Evolutionary conservation across 2,888 invertebrate species (phyloP), one percentile per base, ranked within the genome.

Genomic region (Torymus texanus): DNA sequence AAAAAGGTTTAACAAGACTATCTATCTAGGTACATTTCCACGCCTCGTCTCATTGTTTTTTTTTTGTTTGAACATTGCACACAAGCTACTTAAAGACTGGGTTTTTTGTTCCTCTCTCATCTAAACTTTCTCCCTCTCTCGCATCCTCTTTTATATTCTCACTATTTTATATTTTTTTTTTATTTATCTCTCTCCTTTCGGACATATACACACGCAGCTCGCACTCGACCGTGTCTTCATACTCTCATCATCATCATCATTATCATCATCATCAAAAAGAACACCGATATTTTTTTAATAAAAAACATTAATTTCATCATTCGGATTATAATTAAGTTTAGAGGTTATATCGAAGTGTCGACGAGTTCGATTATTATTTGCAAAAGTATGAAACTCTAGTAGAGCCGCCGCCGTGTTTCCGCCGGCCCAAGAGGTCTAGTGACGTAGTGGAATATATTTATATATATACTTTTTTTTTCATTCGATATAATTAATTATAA

Each of bases 341-440:
- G 83, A 85, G 85, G 83, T 84, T 80, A 79, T 81, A 83, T 86
- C 84, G 83, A 86, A 87, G 85, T 86, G 84, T 85, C 85, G 84
- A 86, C 86, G 85, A 85, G 84, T 85, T 87, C 87, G 87, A 87
- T 88, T 89, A 81, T 78, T 79, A 87, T 88, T 89, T 89, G 89
- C 88, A 89, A 89, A 89, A 89, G 89, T 89, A 89, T 88, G 89
- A 89, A 89, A 89, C 85, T 86, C 88, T 89, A 88, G 86, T 61
- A 85, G 87, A 88, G 86, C 85, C 85, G 81, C 84, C 82, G 59
- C 51, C 55, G 41, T 65, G 68, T 81, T 41, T 41, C 41, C 83
- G 84, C 83, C 83, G 83, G 82, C 83, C 81, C 84, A 83, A 85
- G 81, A 81, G 83, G 81, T 86, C 87, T 88, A 88, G 84, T 85